Percentiles rank a stretch among this genome's conserved stretches.
Conservation (phyloP, 1,140 invertebrate species). For the Mercenaria mercenaria region DNA sequence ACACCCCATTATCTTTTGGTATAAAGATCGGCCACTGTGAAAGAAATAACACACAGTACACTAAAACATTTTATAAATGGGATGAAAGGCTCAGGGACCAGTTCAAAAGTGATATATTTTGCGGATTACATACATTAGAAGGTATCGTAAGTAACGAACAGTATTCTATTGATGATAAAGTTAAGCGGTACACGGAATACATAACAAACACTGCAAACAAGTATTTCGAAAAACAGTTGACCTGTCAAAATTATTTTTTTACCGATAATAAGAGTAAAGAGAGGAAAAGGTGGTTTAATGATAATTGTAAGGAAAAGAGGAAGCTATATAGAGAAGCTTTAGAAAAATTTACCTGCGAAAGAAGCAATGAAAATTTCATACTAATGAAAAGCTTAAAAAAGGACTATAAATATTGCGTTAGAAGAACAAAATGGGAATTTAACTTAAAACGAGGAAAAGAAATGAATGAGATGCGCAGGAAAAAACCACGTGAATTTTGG, state of each 20-base stretch:
- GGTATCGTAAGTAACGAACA: neutral
- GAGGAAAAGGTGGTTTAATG: neutral
- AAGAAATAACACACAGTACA: neutral
- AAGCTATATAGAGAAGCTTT: neutral
- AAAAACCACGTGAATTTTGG: slow-evolving; percentile 12
- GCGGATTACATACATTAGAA: neutral
- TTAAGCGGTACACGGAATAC: neutral
- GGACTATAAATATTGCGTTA: slow-evolving; percentile 1
- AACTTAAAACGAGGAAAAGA: neutral
- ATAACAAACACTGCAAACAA: neutral
- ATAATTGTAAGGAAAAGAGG: neutral
- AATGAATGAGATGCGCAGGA: slow-evolving; percentile 16
- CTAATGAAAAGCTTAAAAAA: neutral
- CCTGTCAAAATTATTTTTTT: neutral
- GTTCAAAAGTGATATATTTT: neutral
- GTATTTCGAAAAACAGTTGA: neutral
- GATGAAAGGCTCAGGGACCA: neutral
- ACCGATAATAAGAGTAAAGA: neutral
- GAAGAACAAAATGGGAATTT: neutral
- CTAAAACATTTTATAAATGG: neutral
- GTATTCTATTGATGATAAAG: neutral
- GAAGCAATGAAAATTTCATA: neutral
- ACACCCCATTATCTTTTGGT: neutral
- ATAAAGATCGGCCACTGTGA: neutral
- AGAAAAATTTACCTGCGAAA: neutral